Evolutionary conservation across 2,113 vertebrate species (phyloP).

Genomic region (Nerophis ophidion): DNA sequence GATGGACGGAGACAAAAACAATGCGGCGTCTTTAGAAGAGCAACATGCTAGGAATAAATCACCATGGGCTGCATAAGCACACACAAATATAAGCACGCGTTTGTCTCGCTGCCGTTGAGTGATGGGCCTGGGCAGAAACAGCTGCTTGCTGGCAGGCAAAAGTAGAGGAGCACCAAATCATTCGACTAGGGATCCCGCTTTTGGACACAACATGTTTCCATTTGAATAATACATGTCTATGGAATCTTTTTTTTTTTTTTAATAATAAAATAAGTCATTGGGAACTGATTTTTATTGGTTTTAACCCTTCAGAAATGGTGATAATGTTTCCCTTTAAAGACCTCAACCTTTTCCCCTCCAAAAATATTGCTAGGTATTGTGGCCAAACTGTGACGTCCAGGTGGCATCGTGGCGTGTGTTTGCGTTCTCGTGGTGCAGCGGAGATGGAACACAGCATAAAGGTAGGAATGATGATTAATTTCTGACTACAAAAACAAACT

Average conservation of each 20-base stretch:
- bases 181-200: slow-evolving; percentile 6
- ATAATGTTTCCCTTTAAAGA: too few relatives aligned
- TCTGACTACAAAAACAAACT: too few relatives aligned
- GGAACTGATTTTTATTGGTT: too few relatives aligned
- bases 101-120: slow-evolving; percentile 19
- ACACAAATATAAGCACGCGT: slow-evolving; percentile 2
- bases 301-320: too few relatives aligned
- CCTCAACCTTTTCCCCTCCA: too few relatives aligned
- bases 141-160: slow-evolving; percentile 37
- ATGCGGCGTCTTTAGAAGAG: slow-evolving; percentile 35
- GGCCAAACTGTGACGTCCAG: too few relatives aligned
- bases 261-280: too few relatives aligned
- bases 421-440: too few relatives aligned
- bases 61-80: slow-evolving; percentile 26
- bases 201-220: background rate
- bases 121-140: slow-evolving; percentile 42
- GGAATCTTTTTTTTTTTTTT: background rate
- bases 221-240: slow-evolving; percentile 1
- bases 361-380: too few relatives aligned
- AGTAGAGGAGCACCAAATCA: slow-evolving; percentile 29
- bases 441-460: too few relatives aligned
- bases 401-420: too few relatives aligned
- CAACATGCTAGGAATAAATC: slow-evolving; percentile 40
- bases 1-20: slow-evolving; percentile 20
- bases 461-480: too few relatives aligned